Base-by-base conservation (phyloP, 2,113 vertebrate species). In the Apteryx owenii region DNA sequence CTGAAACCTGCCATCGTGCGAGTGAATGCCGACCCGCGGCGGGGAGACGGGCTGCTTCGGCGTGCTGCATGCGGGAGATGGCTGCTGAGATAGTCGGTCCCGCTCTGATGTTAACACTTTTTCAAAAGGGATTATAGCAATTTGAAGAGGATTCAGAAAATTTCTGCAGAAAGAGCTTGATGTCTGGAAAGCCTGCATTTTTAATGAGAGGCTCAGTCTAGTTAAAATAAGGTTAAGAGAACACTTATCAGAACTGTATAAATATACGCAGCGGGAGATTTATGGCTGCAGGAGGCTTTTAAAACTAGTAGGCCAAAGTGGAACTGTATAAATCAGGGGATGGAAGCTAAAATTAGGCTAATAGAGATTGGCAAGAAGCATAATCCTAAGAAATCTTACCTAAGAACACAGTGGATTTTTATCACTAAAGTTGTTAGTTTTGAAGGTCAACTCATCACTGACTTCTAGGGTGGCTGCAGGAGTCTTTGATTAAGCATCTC, bases 71-170 rank as follows among this genome's bases (percentile, higher is more conserved):
- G 42, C 21, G 23, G 36, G 61, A 28, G 26, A 25, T 1, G 6
- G 12, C 60, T 77, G 44, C 72, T 54, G 1, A 4, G 28, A n/a
- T 14, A 2, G 8, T 51, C 64, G 58, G 26, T 31, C 29, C 44
- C 13, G 19, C 23, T 80, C 68, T 21, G 29, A 46, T 53, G 36
- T 8, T 48, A 69, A n/a, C 8, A 3, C 0, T 0, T 5, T 68
- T 71, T 36, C 5, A 10, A 64, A 86, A 68, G 58, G 38, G 17
- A 14, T 81, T 81, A 6, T 12, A 58, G 33, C 6, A 53, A 62
- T 58, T 61, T 3, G 0, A 56, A 40, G 53, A 61, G 51, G 31
- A 56, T 71, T 93, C 73, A 40, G 80, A 71, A 61, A 86, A 88
- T 21, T 68, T 77, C 54, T 88, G 54, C 64, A 69, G 13, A 82